phyloP scores from a whole-genome alignment of 2,888 invertebrate species.

The Acronicta leporina region DNA sequence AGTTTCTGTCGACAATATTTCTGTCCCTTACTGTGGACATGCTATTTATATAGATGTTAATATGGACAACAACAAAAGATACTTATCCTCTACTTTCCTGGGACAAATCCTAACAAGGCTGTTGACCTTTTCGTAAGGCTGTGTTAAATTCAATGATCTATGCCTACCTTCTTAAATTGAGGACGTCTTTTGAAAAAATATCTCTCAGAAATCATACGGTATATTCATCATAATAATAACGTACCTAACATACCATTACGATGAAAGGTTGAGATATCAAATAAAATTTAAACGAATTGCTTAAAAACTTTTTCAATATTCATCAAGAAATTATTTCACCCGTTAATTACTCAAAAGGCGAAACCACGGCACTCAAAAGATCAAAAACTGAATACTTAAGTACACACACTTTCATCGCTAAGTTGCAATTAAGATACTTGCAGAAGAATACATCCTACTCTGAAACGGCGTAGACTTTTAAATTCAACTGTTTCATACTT shows the following conservation, averaged over 20 bases:
- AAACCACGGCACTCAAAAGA: slow-evolving; percentile 27
- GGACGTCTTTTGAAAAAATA: no score
- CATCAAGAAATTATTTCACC: slow-evolving; percentile 4
- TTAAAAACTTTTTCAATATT: not conserved
- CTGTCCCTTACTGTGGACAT: no score
- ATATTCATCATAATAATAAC: no score
- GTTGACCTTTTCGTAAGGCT: slow-evolving; percentile 48
- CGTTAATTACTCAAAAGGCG: slow-evolving; percentile 17
- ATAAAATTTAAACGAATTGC: no score
- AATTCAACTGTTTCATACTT: slow-evolving; percentile 67
- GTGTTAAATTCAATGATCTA: slow-evolving; percentile 55
- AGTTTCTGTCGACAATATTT: no score
- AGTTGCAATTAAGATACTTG: slow-evolving; percentile 54
- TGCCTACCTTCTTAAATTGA: slow-evolving; percentile 28
- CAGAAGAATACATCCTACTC: slow-evolving; percentile 42
- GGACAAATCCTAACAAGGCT: slow-evolving; percentile 34
- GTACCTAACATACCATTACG: no score
- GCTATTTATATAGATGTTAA: no score
- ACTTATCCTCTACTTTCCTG: slow-evolving; percentile 9
- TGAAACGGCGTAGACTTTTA: slow-evolving; percentile 64
- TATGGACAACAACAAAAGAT: not conserved
- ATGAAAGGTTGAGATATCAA: no score
- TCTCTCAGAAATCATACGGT: not conserved
- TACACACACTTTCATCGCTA: slow-evolving; percentile 52
- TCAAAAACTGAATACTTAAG: slow-evolving; percentile 32